Evolutionary conservation across 2,113 vertebrate genomes (phyloP).

Genomic region (Alligator sinensis): DNA sequence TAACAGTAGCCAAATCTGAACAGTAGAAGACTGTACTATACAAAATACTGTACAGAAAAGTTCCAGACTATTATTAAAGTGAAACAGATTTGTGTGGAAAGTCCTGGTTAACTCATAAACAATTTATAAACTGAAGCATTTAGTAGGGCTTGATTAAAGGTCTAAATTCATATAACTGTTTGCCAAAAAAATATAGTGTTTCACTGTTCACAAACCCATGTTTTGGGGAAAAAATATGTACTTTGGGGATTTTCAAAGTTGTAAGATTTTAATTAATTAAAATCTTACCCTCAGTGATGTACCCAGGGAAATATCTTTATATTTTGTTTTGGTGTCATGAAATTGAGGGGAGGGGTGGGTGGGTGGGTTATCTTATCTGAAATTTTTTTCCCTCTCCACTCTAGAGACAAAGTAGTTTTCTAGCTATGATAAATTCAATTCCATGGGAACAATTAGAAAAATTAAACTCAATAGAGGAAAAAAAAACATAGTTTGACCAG

Average conservation of each 20-base stretch:
- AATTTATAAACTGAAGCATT: slow-evolving; percentile 71
- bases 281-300: not conserved
- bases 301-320: not conserved
- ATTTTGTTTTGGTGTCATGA: not conserved
- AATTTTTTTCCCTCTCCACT: not conserved
- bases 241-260: slow-evolving; percentile 2
- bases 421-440: slow-evolving; percentile 14
- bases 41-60: slow-evolving; percentile 14
- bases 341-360: not conserved
- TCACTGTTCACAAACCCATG: slow-evolving; percentile 57
- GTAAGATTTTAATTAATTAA: slow-evolving; percentile 58
- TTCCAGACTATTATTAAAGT: slow-evolving; percentile 58
- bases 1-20: slow-evolving; percentile 24
- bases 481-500: not conserved
- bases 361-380: not conserved
- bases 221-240: slow-evolving; percentile 26
- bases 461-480: not conserved
- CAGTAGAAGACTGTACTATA: not conserved
- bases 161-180: slow-evolving; percentile 51
- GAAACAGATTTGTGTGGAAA: slow-evolving; percentile 60
- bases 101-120: slow-evolving; percentile 66
- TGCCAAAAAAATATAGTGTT: slow-evolving; percentile 67
- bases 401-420: not conserved
- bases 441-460: not conserved
- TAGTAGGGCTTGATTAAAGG: slow-evolving; percentile 70